Evolutionary conservation across 2,888 invertebrate species (phyloP), one percentile per base, ranked within the genome.

Genomic region (Gymnocheta viridis): DNA sequence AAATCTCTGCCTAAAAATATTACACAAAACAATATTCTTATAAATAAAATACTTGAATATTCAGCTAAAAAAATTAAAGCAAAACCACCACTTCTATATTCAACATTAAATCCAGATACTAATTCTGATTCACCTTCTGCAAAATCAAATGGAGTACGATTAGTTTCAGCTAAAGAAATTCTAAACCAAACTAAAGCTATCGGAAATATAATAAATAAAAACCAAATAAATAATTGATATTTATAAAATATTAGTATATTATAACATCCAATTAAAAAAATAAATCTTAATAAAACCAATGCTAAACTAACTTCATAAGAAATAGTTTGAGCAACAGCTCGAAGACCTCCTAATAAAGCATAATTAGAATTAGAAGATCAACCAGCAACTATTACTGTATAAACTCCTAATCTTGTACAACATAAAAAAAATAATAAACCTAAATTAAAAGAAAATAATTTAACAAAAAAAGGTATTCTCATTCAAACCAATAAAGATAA

Each of bases 31-130:
- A 94, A 89, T 89, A 94, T 92, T 58, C 94, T 94, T 89, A 95
- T 94, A 93, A 94, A 95, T 92, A 95, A 93, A 94, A 95, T 95
- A 91, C 93, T 95, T 0, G 93, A 92, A 93, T 95, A 95, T 87
- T 95, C 95, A 38, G 94, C 93, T 90, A 95, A 93, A 94, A 95
- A 95, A 94, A 95, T 94, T 92, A 95, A 93, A 73, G 94, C 94
- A 95, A 96, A 95, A 10, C 94, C 93, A 0, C 94, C 94, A 88
- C 94, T 94, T 93, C 94, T 94, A 93, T 95, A 96, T 86, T 96
- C 96, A 86, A 95, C 92, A 94, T 96, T 96, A 95, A 96, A 96
- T 0, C 96, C 96, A 2, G 95, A 96, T 87, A 96, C 95, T 92
- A 96, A 93, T 87, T 96, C 96, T 82, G 95, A 95, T 87, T 96